Conservation (phyloP, 2,113 vertebrate species). For the Poicephalus gulielmi region DNA sequence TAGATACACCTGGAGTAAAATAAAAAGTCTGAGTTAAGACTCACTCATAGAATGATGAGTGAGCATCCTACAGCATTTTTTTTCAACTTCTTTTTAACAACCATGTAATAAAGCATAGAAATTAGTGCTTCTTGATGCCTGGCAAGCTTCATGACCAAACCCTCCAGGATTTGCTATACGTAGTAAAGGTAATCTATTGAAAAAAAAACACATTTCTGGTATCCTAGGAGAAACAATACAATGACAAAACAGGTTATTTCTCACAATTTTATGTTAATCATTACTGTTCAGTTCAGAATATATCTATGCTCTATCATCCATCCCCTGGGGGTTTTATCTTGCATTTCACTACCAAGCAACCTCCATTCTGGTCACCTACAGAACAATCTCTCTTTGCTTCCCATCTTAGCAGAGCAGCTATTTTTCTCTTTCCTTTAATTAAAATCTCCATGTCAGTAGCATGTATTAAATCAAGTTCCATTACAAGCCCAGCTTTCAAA, state of each 20-base stretch:
- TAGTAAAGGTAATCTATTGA: background rate
- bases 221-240: background rate
- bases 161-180: rapidly evolving
- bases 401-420: background rate
- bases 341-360: background rate
- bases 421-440: constrained; percentile 50
- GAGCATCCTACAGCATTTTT: background rate
- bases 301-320: background rate
- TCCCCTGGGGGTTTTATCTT: background rate
- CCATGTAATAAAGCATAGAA: background rate
- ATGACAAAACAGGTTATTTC: background rate
- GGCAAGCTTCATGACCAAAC: background rate
- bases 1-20: background rate
- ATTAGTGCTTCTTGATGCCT: background rate
- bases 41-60: background rate
- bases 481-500: constrained; percentile 2
- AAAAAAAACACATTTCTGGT: background rate
- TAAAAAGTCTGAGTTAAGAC: background rate
- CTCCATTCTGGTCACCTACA: background rate
- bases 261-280: background rate
- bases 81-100: background rate
- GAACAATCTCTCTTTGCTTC: background rate
- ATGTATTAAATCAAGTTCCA: constrained; percentile 50
- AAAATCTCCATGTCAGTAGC: constrained; percentile 51
- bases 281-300: background rate